Evolutionary conservation across 2,113 vertebrate species (phyloP), one percentile per base, ranked within the genome.

Genomic region (Trogon melanurus): DNA sequence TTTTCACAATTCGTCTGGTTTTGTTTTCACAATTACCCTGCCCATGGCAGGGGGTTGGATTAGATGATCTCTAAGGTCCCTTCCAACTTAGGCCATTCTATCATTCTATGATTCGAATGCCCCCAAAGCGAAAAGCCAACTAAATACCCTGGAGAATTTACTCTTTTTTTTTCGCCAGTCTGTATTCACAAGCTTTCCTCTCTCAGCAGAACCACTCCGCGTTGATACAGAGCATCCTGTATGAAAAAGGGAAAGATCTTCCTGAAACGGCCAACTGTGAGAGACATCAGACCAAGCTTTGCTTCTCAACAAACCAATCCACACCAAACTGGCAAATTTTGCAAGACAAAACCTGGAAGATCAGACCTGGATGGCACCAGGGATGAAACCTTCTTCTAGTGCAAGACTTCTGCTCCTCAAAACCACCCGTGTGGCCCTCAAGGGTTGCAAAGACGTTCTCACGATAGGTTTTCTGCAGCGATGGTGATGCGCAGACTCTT

Each of bases 341-440:
- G 32, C 29, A 73, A 54, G 27, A 27, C 51, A 3, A 29, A 58
- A 27, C 2, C 16, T 30, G 25, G 26, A 62, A 12, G 32, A 65
- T 19, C 5, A 65, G 26, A 36, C 21, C 17, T 6, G 12, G 45
- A 54, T 14, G 32, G 38, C n/a, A 54, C 18, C 0, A 1, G 10
- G 22, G n/a, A 29, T 29, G 16, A 60, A 67, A 69, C 3, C 7
- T 79, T 70, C 15, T 41, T 29, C 27, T 15, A 76, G 12, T 22
- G 18, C 17, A 53, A 66, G 25, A 60, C 86, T 48, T 56, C 19
- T 27, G 22, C 48, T 71, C n/a, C 57, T 57, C 44, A 48, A 88
- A 73, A 15, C 11, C 67, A 50, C 25, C 50, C 9, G 12, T 2
- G 18, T 5, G n/a, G 10, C 57, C 64, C 15, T 58, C 17, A 12